Percentiles rank a stretch among this genome's conserved stretches.
These are phyloP conservation scores for Cephalopholis sonnerati DNA, from an alignment of 2,113 vertebrate species.

Conservation along the genomic window DNA sequence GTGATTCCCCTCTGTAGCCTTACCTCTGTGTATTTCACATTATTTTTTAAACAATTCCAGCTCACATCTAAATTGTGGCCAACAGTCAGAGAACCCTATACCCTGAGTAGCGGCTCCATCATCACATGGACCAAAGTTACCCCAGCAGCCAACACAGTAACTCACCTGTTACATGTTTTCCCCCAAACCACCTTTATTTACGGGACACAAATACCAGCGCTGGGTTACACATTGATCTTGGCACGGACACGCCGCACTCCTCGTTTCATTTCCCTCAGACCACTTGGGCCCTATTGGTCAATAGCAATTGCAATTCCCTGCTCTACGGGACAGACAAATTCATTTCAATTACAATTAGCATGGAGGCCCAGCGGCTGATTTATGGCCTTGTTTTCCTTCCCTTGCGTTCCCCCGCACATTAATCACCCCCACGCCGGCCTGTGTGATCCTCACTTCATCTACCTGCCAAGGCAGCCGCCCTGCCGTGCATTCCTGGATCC, in stretches of 20 bases:
- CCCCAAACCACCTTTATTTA: slow-evolving; percentile 52
- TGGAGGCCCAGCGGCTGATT: slow-evolving; percentile 79
- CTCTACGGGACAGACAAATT: slow-evolving; percentile 76
- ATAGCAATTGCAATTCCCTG: slow-evolving; percentile 78
- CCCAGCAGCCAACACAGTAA: slow-evolving; percentile 23
- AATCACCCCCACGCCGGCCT: slow-evolving; percentile 76
- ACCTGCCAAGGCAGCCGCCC: slow-evolving; percentile 80
- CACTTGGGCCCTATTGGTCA: slow-evolving; percentile 73
- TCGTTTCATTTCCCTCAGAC: slow-evolving; percentile 72
- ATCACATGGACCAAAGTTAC: slow-evolving; percentile 27
- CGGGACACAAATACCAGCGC: slow-evolving; percentile 16
- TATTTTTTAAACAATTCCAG: slow-evolving; percentile 36
- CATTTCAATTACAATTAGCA: slow-evolving; percentile 87
- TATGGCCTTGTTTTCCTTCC: slow-evolving; percentile 84
- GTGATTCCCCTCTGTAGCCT: slow-evolving; percentile 28
- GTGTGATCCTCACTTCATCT: slow-evolving; percentile 84
- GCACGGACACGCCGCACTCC: slow-evolving; percentile 19
- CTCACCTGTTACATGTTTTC: slow-evolving; percentile 46
- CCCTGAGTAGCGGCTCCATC: slow-evolving; percentile 26
- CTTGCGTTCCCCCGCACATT: slow-evolving; percentile 73
- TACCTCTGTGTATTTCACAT: slow-evolving; percentile 37
- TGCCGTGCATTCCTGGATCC: slow-evolving; percentile 67
- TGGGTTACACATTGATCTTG: slow-evolving; percentile 49
- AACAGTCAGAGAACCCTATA: slow-evolving; percentile 31
- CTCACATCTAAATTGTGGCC: slow-evolving; percentile 40